Evolutionary conservation across 2,113 vertebrate species (phyloP).

Genomic region (Labeo catla): DNA sequence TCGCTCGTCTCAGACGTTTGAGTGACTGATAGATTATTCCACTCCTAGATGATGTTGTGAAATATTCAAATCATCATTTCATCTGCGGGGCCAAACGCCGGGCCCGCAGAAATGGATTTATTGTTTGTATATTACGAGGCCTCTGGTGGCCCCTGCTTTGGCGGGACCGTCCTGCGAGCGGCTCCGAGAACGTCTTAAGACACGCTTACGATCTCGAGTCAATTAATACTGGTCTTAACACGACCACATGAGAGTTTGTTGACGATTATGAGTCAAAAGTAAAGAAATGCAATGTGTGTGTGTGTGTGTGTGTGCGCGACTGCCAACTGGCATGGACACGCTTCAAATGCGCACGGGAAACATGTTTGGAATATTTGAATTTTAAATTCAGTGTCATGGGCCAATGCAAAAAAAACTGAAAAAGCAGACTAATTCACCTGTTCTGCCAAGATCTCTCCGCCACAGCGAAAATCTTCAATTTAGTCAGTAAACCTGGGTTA

Average conservation of each 20-base stretch:
- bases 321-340: conserved; percentile 33
- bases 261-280: not conserved
- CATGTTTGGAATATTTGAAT: conserved; percentile 46
- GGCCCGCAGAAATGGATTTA: conserved; percentile 36
- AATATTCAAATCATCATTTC: conserved; percentile 70
- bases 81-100: conserved; percentile 31
- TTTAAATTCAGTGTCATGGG: conserved; percentile 20
- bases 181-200: not conserved
- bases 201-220: not conserved
- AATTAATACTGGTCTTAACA: not conserved
- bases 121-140: conserved; percentile 42
- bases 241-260: not conserved
- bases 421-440: conserved; percentile 77
- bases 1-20: conserved; percentile 71
- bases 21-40: conserved; percentile 61
- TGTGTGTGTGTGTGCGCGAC: not conserved
- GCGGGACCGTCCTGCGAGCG: not conserved
- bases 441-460: conserved; percentile 70
- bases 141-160: conserved; percentile 10
- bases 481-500: conserved; percentile 89
- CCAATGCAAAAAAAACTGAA: not conserved
- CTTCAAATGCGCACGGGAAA: conserved; percentile 8
- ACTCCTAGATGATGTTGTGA: conserved; percentile 55
- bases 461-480: conserved; percentile 87
- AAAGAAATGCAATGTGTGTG: not conserved